Percentiles rank a stretch among this genome's conserved stretches.
Conservation (phyloP, 2,113 vertebrate genomes). For the Anolis carolinensis region DNA sequence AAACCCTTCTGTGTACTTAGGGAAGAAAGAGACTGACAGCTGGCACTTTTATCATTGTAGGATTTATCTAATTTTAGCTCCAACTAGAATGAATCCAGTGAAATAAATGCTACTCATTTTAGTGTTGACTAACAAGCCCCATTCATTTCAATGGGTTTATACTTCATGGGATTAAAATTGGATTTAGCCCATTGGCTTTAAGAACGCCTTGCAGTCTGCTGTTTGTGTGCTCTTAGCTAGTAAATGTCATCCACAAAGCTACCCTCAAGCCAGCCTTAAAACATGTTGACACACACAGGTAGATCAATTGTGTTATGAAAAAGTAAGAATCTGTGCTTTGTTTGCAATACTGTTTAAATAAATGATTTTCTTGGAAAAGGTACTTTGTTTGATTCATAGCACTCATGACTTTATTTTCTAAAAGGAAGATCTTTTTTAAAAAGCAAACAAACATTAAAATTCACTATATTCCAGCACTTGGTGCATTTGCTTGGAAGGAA, state of each 20-base stretch:
- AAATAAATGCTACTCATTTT: too few species aligned
- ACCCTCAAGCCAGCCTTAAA: neutral
- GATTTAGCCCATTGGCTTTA: neutral
- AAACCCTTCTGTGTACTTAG: neutral
- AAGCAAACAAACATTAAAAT: neutral
- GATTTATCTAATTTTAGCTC: too few species aligned
- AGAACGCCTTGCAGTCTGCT: neutral
- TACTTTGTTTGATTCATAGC: neutral
- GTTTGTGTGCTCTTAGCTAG: neutral
- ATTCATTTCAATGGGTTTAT: too few species aligned
- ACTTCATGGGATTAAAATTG: too few species aligned
- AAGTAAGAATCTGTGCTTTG: neutral
- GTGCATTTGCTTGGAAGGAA: neutral
- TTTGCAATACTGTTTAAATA: neutral
- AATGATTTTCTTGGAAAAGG: neutral
- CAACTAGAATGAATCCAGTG: too few species aligned
- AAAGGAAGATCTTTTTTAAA: neutral
- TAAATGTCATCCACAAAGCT: neutral
- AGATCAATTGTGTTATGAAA: neutral
- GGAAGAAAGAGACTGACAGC: constrained; percentile 13
- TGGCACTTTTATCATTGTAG: neutral
- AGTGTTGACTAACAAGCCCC: too few species aligned
- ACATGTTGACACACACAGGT: neutral
- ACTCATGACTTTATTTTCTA: neutral
- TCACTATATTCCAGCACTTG: neutral